Percentiles rank a stretch among this genome's conserved stretches.
phyloP scores from a whole-genome alignment of 1,140 invertebrate genomes.

The Scaptomyza pallida region DNA sequence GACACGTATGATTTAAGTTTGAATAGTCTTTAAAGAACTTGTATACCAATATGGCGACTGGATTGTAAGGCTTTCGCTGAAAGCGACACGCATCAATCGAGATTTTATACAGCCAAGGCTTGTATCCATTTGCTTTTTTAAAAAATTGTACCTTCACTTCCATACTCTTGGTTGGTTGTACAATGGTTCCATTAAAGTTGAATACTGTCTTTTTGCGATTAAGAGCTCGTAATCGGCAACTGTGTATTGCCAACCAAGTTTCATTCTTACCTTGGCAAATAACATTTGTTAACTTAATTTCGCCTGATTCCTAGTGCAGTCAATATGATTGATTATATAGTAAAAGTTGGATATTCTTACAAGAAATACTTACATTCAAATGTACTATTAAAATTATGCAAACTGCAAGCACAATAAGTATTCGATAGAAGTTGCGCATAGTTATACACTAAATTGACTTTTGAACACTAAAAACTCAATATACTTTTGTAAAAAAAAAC shows the following conservation, averaged over 20 bases:
- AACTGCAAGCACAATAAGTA: neutral
- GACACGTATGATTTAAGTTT: slow-evolving; percentile 26
- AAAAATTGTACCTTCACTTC: neutral
- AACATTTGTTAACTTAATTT: slow-evolving; percentile 9
- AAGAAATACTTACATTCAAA: neutral
- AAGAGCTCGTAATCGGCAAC: slow-evolving; percentile 13
- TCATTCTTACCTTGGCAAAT: slow-evolving; percentile 5
- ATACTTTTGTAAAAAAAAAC: too few relatives aligned
- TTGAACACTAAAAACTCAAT: too few relatives aligned
- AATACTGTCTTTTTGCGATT: slow-evolving; percentile 10
- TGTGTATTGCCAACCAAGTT: too few relatives aligned
- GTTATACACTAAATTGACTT: too few relatives aligned
- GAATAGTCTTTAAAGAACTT: neutral
- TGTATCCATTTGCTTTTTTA: slow-evolving; percentile 16
- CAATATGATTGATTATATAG: too few relatives aligned
- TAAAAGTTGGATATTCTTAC: neutral
- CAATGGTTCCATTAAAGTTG: neutral
- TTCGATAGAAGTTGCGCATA: too few relatives aligned
- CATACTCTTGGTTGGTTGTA: neutral
- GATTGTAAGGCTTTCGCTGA: neutral
- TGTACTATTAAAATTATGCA: neutral
- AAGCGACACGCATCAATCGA: slow-evolving; percentile 9
- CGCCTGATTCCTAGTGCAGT: neutral
- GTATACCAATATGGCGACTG: neutral
- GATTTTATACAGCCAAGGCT: slow-evolving; percentile 7